Base-by-base conservation (phyloP, 2,113 vertebrate genomes). In the Anoplopoma fimbria region DNA sequence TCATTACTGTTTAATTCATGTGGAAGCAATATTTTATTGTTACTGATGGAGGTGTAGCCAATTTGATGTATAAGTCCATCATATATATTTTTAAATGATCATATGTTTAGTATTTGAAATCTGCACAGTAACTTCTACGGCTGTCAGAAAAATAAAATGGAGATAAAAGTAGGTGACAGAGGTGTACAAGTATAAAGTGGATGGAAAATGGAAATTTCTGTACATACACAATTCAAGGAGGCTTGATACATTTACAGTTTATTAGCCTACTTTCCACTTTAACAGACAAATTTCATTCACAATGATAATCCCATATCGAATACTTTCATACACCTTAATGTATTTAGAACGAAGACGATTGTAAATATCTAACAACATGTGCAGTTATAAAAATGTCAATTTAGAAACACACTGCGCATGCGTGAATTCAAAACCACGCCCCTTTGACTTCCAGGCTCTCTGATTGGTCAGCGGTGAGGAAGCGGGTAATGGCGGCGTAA, bases 401-500 rank as follows among this genome's bases (percentile, higher is more conserved):
- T 23, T 49, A n/a, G 2, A 25, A 61, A 15, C 1, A 0, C 19
- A 75, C 0, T 86, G 78, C 90, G 89, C 93, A 88, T 85, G 92
- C 75, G 77, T 45, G 0, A 0, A 0, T 0, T 10, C 2, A 34
- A n/a, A 33, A 53, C 23, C 61, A 61, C 86, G 49, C 53, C 64
- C n/a, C 23, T 25, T 64, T 55, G 0, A 9, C 0, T 51, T 29
- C 9, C 19, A 1, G 15, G 4, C 19, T 61, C 31, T 88, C 81
- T 89, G 87, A 92, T 91, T 91, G 87, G 93, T 64, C 60, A 21
- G 69, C 53, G 49, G 7, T 4, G 25, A 84, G 91, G 88, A 94
- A 87, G 90, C 71, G 62, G 60, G 69, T 82, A 82, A 90, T 94
- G 91, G 93, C 92, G 88, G 81, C 70, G 87, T 92, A 92, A 92